Percentiles rank a stretch among this genome's conserved stretches.
Evolutionary conservation across 2,113 vertebrate genomes (phyloP).

Genomic region (Pelusios castaneus): DNA sequence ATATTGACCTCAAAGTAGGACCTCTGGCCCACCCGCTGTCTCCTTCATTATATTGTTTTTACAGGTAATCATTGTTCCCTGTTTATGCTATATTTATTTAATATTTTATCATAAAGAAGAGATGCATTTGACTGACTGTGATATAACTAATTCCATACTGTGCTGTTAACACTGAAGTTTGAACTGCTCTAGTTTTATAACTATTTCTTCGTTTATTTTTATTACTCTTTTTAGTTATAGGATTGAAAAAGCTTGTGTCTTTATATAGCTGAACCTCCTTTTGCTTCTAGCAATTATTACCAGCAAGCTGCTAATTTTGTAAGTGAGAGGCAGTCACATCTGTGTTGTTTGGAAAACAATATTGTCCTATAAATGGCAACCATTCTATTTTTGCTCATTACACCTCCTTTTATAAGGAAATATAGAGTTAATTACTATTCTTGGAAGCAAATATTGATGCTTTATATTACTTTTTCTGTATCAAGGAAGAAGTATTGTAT

Average conservation of each 20-base stretch:
- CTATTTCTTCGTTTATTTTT: neutral
- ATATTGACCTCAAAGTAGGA: neutral
- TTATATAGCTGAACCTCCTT: neutral
- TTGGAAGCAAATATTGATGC: constrained; percentile 28
- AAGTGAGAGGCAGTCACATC: neutral
- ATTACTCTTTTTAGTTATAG: neutral
- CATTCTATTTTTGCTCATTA: neutral
- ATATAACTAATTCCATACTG: neutral
- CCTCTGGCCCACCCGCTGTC: neutral
- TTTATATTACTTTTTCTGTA: constrained; percentile 24
- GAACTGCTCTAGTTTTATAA: neutral
- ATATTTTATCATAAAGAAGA: neutral
- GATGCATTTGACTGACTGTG: neutral
- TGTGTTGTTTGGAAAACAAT: neutral
- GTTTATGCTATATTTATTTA: neutral
- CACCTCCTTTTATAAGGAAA: neutral
- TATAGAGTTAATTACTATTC: constrained; percentile 35
- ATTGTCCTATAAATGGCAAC: neutral
- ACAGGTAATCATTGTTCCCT: neutral
- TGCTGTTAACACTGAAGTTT: neutral
- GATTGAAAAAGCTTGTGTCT: neutral
- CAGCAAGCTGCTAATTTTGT: neutral
- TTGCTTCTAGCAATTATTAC: neutral
- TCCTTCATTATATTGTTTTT: neutral
- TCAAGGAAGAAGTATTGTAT: constrained; percentile 65